These are phyloP conservation scores for Fregetta grallaria DNA, from an alignment of 2,113 vertebrate species.

Conservation along the genomic window DNA sequence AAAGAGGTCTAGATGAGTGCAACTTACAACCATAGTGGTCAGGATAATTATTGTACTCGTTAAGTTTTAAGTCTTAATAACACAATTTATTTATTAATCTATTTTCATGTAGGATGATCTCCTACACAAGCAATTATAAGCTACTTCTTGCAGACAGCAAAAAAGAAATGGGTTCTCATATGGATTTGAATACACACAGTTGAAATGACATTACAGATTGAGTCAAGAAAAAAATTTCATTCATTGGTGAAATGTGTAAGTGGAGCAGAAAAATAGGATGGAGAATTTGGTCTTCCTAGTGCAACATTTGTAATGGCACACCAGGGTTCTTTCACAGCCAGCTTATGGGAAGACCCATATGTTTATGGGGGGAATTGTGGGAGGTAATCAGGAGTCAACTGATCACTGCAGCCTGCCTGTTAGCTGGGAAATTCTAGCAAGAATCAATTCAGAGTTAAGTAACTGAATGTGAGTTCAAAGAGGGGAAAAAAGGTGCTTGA, in stretches of 20 bases:
- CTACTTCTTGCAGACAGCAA: background rate
- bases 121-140: background rate
- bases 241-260: background rate
- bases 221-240: background rate
- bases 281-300: background rate
- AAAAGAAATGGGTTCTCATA: background rate
- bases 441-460: background rate
- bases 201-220: background rate
- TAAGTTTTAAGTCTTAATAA: constrained; percentile 5
- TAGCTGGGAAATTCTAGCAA: background rate
- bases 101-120: background rate
- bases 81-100: background rate
- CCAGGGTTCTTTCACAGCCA: background rate
- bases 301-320: background rate
- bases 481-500: background rate
- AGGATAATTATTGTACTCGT: background rate
- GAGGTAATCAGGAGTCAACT: background rate
- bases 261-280: background rate
- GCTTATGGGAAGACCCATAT: background rate
- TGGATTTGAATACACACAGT: background rate
- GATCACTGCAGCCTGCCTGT: background rate
- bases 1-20: background rate
- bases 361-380: background rate
- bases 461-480: background rate
- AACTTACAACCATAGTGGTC: background rate